A percentile compares a stretch with the other conserved stretches of the same genome.
Conservation (phyloP, 2,888 invertebrate species). For the Archips crataeganus region DNA sequence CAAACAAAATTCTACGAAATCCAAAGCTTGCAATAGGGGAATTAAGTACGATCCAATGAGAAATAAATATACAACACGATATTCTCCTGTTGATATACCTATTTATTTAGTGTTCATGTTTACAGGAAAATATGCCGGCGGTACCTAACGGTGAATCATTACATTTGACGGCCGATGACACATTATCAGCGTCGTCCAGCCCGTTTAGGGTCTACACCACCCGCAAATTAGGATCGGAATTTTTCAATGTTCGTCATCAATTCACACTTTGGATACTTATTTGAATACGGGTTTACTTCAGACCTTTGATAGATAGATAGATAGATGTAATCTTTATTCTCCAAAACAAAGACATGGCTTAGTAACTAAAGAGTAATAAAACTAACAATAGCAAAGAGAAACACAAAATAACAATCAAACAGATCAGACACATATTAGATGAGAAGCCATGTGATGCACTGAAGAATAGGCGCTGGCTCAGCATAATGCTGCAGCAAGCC, state of each 20-base stretch:
- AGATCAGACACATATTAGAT: too few relatives aligned
- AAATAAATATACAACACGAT: neutral
- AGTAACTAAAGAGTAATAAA: too few relatives aligned
- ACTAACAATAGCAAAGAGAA: too few relatives aligned
- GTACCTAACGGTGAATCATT: slow-evolving; percentile 7
- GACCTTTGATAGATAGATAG: too few relatives aligned
- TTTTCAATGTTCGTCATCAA: slow-evolving; percentile 17
- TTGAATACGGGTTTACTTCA: too few relatives aligned
- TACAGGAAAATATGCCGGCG: slow-evolving; percentile 10
- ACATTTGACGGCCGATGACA: slow-evolving; percentile 20
- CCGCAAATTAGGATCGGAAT: slow-evolving; percentile 6
- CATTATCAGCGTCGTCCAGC: slow-evolving; percentile 1
- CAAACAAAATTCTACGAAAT: neutral
- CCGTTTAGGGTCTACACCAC: slow-evolving; percentile 7
- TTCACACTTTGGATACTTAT: neutral
- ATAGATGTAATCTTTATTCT: too few relatives aligned
- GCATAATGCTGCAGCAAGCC: too few relatives aligned
- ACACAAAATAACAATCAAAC: too few relatives aligned
- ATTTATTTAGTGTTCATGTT: neutral
- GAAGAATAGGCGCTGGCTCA: too few relatives aligned
- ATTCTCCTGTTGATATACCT: neutral
- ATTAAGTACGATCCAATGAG: neutral
- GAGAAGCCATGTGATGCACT: too few relatives aligned
- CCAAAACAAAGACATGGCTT: too few relatives aligned
- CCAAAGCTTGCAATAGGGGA: neutral